Base-by-base conservation (phyloP, 1,140 invertebrate species). In the Lethrus apterus region DNA sequence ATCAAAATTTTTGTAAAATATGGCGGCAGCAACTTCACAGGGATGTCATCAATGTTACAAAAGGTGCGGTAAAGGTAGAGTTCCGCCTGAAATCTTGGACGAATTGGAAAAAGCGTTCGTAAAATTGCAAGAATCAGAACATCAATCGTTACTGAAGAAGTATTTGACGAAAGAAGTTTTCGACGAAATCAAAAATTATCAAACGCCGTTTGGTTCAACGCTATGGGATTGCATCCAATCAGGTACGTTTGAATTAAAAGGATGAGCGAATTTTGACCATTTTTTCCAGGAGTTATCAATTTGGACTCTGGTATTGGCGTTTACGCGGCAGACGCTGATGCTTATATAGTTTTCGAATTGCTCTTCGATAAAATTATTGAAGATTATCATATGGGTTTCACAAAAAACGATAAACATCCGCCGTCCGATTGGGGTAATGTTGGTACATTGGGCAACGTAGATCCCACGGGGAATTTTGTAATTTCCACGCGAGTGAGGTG, bases 351-450 rank as follows among this genome's bases (percentile, higher is more conserved):
- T 1, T 89, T 87, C 56, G 65, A 65, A 8, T 71, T 74, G 30
- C 64, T 89, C 7, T 89, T 90, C 58, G 77, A 87, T 64, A 81
- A 82, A 7, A 77, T 89, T 58, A 87, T 90, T 58, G 73, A 81
- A 50, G 83, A 86, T 44, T 87, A 86, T 60, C 84, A 89, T 57
- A 67, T 57, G 3, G 76, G 77, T 33, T 78, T 83, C 61, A 74
- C 75, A 41, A 65, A 73, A 18, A 72, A 70, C 1, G 73, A 77
- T 54, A 71, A 76, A 44, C 84, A 88, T 60, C 81, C 83, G 0
- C 52, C 70, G 3, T 58, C 69, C 2, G 75, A 88, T 64, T 89
- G 83, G 67, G 86, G 86, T 44, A 75, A 86, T 53, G 63, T 74
- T 2, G 70, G 73, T 44, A 67, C 70, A 35, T 69, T 90, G 10